Conservation (phyloP, 2,797 vertebrate genomes). For the Karalla daura region DNA sequence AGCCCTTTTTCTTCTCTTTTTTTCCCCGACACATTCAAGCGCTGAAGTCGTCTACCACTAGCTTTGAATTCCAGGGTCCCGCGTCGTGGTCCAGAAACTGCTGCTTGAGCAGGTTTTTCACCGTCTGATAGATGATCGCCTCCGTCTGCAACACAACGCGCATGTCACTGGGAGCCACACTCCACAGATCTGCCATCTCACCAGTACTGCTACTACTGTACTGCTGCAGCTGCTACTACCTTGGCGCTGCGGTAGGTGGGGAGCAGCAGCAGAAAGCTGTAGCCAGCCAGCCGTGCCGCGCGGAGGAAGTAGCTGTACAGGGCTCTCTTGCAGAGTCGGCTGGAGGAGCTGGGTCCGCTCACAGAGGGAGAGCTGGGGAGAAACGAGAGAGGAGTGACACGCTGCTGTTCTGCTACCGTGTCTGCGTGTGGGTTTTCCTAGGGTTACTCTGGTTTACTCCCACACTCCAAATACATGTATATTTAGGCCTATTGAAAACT, state of each 20-base stretch:
- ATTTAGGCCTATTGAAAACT: too few species aligned
- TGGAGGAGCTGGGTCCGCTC: constrained; percentile 77
- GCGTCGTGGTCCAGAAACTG: constrained; percentile 70
- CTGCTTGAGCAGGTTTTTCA: constrained; percentile 75
- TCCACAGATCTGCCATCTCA: too few species aligned
- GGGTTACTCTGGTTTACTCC: too few species aligned
- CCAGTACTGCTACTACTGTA: too few species aligned
- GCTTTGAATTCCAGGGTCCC: constrained; percentile 82
- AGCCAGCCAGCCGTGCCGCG: constrained; percentile 67
- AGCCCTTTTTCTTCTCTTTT: too few species aligned
- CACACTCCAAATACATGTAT: too few species aligned
- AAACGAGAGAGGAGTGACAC: not conserved
- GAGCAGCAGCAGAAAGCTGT: constrained; percentile 67
- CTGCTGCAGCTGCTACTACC: constrained; percentile 56
- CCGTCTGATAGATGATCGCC: constrained; percentile 65
- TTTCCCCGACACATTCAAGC: constrained; percentile 57
- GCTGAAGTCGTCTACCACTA: constrained; percentile 81
- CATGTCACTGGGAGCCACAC: too few species aligned
- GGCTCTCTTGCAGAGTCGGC: constrained; percentile 85
- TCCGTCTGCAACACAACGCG: constrained; percentile 56
- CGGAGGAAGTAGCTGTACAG: constrained; percentile 77
- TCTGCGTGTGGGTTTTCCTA: not conserved
- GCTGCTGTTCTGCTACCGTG: too few species aligned
- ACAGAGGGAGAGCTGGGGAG: constrained; percentile 79
- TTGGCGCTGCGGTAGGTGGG: constrained; percentile 79